Evolutionary conservation across 2,113 vertebrate species (phyloP).

Genomic region (Heterotilapia buettikoferi): DNA sequence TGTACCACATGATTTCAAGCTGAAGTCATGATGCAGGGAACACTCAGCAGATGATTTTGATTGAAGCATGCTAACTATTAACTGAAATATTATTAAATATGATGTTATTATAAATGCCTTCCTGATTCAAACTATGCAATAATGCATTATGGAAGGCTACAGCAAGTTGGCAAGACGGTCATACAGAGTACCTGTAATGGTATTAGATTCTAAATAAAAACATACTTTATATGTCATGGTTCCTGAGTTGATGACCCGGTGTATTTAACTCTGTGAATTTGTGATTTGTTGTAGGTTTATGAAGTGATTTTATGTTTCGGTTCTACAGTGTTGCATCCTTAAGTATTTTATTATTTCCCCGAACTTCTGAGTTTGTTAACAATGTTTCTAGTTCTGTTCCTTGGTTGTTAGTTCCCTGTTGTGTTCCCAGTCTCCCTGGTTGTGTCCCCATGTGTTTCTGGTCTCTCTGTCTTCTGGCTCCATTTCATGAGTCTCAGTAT

Average conservation of each 20-base stretch:
- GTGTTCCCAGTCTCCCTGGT: background rate
- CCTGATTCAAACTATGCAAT: background rate
- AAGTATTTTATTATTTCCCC: background rate
- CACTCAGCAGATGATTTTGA: background rate
- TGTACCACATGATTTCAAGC: background rate
- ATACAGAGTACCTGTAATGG: background rate
- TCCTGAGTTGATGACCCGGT: background rate
- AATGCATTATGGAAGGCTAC: background rate
- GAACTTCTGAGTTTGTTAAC: background rate
- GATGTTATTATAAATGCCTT: background rate
- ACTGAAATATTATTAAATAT: background rate
- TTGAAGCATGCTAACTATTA: background rate
- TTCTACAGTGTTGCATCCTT: background rate
- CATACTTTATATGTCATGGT: background rate
- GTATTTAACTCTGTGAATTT: background rate
- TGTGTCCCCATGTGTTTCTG: background rate
- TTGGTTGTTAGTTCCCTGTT: background rate
- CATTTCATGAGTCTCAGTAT: background rate
- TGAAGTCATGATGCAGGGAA: background rate
- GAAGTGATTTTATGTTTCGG: background rate
- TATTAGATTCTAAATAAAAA: background rate
- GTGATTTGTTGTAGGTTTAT: background rate
- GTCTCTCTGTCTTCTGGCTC: background rate
- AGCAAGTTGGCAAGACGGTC: background rate
- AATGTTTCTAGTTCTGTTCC: background rate